Percentiles rank a stretch among this genome's conserved stretches.
phyloP scores from a whole-genome alignment of 2,113 vertebrate species.

The Heterocephalus glaber region DNA sequence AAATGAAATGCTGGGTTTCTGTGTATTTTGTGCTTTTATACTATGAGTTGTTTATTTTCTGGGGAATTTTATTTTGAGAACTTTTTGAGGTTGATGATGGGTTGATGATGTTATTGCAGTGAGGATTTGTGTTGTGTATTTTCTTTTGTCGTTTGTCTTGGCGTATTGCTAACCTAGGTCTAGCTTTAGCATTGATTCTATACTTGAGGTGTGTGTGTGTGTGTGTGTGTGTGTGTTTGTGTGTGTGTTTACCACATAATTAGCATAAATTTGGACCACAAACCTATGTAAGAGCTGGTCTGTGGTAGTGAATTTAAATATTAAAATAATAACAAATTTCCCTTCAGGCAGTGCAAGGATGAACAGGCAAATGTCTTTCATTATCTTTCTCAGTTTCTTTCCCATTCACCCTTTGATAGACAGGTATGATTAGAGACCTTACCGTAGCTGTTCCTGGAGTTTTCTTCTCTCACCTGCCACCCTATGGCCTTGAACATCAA shows the following conservation, averaged over 20 bases:
- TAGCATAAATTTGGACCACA: constrained; percentile 23
- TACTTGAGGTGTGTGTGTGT: neutral
- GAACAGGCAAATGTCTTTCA: neutral
- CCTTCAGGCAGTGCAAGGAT: neutral
- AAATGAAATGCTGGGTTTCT: neutral
- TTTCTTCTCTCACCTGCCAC: neutral
- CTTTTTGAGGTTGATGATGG: neutral
- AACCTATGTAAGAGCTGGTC: neutral
- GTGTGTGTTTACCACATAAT: neutral
- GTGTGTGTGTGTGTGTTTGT: constrained; percentile 2
- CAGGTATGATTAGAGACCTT: neutral
- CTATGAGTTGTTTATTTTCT: neutral
- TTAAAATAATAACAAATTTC: neutral
- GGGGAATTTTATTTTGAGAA: neutral
- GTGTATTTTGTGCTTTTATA: neutral
- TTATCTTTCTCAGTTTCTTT: neutral
- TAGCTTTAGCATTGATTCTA: neutral
- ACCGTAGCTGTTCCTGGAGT: neutral
- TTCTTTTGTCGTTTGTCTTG: constrained; percentile 3
- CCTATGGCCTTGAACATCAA: neutral
- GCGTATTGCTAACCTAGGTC: neutral
- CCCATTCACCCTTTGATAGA: neutral
- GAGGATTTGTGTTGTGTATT: neutral
- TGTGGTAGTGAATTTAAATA: constrained; percentile 9
- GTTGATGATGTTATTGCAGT: neutral